A percentile compares a stretch with the other conserved stretches of the same genome.
phyloP scores from a whole-genome alignment of 2,888 invertebrate species.

The Lithophane ornitopus region DNA sequence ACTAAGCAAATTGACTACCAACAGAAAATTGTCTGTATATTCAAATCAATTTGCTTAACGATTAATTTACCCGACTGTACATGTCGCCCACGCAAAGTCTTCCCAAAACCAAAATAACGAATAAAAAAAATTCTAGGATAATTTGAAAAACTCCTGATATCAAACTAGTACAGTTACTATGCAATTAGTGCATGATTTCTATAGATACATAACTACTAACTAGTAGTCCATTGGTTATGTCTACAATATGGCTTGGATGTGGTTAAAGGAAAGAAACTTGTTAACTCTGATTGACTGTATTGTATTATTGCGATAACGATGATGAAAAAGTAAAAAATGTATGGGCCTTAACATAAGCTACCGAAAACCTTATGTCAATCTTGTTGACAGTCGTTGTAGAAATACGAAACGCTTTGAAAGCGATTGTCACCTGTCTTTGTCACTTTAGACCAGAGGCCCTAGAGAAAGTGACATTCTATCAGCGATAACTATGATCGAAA shows the following conservation, averaged over 20 bases:
- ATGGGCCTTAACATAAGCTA: too few species aligned
- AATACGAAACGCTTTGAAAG: too few species aligned
- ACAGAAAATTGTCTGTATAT: too few species aligned
- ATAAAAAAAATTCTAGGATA: constrained; percentile 4
- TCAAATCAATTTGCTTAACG: background rate
- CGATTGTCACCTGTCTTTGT: too few species aligned
- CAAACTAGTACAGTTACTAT: constrained; percentile 28
- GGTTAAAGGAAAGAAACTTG: constrained; percentile 36
- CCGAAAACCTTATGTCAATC: too few species aligned
- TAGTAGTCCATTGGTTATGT: constrained; percentile 6
- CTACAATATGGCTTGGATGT: constrained; percentile 38
- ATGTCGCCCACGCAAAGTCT: background rate
- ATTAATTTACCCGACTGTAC: background rate
- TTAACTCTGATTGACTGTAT: constrained; percentile 2
- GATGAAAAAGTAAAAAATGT: too few species aligned
- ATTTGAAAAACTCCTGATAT: background rate
- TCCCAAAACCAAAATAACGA: background rate
- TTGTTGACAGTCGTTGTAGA: too few species aligned
- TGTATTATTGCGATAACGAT: background rate
- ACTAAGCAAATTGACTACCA: background rate
- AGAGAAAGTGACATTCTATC: too few species aligned
- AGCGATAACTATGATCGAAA: too few species aligned
- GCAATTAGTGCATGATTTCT: constrained; percentile 51
- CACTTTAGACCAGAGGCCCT: too few species aligned
- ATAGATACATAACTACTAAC: constrained; percentile 27